phyloP scores from a whole-genome alignment of 2,113 vertebrate species.

The Urocitellus parryii region DNA sequence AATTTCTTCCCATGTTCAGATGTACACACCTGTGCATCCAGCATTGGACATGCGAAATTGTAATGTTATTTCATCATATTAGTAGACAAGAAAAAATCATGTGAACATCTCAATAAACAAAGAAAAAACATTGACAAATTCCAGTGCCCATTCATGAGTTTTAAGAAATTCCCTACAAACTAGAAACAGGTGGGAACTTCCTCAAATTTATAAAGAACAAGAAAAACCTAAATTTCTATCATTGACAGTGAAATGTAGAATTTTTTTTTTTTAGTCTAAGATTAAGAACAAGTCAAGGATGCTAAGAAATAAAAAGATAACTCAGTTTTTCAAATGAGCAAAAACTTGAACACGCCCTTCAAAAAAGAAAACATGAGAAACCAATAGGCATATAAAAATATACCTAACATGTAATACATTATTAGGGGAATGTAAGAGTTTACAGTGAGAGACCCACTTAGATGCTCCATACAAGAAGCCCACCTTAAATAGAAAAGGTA shows the following conservation, averaged over 20 bases:
- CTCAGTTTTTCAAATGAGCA: background rate
- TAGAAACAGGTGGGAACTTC: background rate
- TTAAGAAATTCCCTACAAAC: background rate
- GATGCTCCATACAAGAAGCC: background rate
- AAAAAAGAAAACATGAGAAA: conserved; percentile 12
- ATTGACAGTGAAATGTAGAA: background rate
- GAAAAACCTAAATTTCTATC: background rate
- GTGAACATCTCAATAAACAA: background rate
- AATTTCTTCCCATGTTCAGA: conserved; percentile 5
- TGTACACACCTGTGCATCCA: background rate
- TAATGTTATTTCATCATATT: background rate
- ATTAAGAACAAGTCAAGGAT: background rate
- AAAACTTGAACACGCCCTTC: background rate
- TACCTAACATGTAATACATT: background rate
- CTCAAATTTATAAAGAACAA: background rate
- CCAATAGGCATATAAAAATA: background rate
- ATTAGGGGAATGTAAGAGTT: background rate
- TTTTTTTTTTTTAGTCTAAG: background rate
- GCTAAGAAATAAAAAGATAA: conserved; percentile 3
- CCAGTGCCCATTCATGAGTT: background rate
- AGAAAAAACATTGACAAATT: conserved; percentile 10
- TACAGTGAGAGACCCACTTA: background rate
- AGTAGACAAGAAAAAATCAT: background rate
- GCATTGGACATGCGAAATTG: conserved; percentile 24
- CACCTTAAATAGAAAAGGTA: background rate